Base-by-base conservation (phyloP, 2,888 invertebrate genomes). In the Clepsis dumicolana region DNA sequence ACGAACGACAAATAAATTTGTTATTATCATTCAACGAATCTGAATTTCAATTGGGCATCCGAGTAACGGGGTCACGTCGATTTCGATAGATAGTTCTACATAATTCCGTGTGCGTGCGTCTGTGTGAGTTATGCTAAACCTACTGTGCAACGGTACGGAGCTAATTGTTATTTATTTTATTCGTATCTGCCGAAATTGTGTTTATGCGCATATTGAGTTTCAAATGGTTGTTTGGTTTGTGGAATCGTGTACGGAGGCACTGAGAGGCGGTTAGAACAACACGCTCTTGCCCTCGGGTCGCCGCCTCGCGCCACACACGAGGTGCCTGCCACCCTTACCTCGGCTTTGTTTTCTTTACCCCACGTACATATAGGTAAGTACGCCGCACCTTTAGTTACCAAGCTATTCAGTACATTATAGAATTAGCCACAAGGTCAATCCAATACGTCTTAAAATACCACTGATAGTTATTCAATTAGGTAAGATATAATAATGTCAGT, bases 61-160 rank as follows among this genome's bases (percentile, higher is more conserved):
- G 80, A 88, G 85, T 91, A 92, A 91, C 91, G 92, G 92, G 92
- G 92, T 91, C 90, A 90, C 80, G 75, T 85, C 81, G 83, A 83
- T 87, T 87, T 87, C 83, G 80, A 87, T 88, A 82, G 82, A 84
- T 80, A 75, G 78, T 84, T 88, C 83, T 87, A 84, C 82, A 88
- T 88, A 82, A 85, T 83, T 85, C 78, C 85, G 78, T 84, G 80
- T 85, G 81, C 76, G 74, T 77, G 71, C 76, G 75, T 80, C 75
- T 72, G 73, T 79, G 76, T 79, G 72, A 72, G 76, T 75, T 77
- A 81, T 76, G 73, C 67, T 80, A 78, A 79, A 74, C 74, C 71
- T 77, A 75, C 74, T 75, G 73, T 74, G 71, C 76, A 80, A 80
- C 80, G 80, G 80, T 78, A 75, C 73, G 69, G 60, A 67, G 70